Evolutionary conservation across 1,140 invertebrate genomes (phyloP), one percentile per base, ranked within the genome.

Genomic region (Oncopeltus fasciatus): DNA sequence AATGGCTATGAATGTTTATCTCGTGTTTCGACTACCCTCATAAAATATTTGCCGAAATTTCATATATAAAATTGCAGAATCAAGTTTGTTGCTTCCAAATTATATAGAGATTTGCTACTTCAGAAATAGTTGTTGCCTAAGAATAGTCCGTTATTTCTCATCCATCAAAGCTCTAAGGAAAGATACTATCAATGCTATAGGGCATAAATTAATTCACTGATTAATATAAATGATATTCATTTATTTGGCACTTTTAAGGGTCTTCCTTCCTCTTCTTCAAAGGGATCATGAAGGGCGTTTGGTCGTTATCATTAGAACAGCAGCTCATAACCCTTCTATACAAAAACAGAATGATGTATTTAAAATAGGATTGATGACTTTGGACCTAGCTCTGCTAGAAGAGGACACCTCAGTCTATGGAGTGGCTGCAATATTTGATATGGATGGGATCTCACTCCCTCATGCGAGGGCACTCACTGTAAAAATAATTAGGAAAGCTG

Each of bases 391-490:
- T 27, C 57, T 67, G 20, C 12, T 59, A 24, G 75, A 80, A 28
- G 71, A 76, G 27, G 69, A 71, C 0, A 71, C 74, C 2, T 78
- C 80, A n/a, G 71, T 83, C 0, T 74, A 77, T 43, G 84, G 83
- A 3, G 73, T 83, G 1, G 73, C 75, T 3, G 76, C 77, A 0
- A 75, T 85, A 20, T 73, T 85, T 65, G 84, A 86, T 67, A 74
- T 84, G 72, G 70, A 72, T 8, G 76, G 76, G 0, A 74, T 80
- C 0, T 73, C 77, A 1, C 67, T 84, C 20, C 76, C 74, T 9
- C 84, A 86, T 67, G 81, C 78, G 2, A 62, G 78, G 16, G 80
- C 82, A 67, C 68, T 85, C 46, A 77, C 78, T 18, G 80, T 82
- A 0, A 69, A 68, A 18, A 67, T 81, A 0, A 76, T 86, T 21